Conservation (phyloP, 1,140 invertebrate species). For the Teleogryllus occipitalis region DNA sequence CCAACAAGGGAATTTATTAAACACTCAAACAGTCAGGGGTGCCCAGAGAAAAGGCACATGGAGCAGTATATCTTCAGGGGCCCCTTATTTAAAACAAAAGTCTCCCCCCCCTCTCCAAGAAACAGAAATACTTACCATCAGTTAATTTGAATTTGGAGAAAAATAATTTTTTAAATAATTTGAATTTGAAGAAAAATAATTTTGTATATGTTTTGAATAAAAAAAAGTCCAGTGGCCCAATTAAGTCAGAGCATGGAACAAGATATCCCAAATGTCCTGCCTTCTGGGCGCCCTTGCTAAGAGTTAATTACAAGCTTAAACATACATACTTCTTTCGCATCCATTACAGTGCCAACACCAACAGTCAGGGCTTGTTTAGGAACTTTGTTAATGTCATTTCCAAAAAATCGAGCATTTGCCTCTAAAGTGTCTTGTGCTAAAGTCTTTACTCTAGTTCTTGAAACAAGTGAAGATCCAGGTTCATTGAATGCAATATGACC, state of each 20-base stretch:
- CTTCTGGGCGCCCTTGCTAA: neutral
- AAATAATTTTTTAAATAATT: too few relatives aligned
- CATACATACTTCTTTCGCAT: slow-evolving; percentile 75
- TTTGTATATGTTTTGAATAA: too few relatives aligned
- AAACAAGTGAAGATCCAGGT: slow-evolving; percentile 86
- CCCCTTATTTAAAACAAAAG: too few relatives aligned
- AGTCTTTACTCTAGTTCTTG: slow-evolving; percentile 92
- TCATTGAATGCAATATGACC: slow-evolving; percentile 99
- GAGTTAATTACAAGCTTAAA: neutral
- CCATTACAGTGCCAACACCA: slow-evolving; percentile 98
- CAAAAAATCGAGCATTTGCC: slow-evolving; percentile 96
- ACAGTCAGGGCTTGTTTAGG: slow-evolving; percentile 93
- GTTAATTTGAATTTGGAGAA: too few relatives aligned
- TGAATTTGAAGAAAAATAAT: too few relatives aligned
- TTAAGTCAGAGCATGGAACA: neutral
- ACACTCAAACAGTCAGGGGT: too few relatives aligned
- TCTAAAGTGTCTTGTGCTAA: slow-evolving; percentile 91
- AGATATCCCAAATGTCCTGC: neutral
- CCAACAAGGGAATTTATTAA: too few relatives aligned
- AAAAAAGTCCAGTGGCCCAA: too few relatives aligned
- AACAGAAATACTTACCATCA: too few relatives aligned
- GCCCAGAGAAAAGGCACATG: too few relatives aligned
- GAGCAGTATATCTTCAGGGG: too few relatives aligned
- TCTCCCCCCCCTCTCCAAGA: too few relatives aligned
- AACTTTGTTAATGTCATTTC: slow-evolving; percentile 85